phyloP scores from a whole-genome alignment of 1,140 invertebrate species.

The Agrypnia vestita region DNA sequence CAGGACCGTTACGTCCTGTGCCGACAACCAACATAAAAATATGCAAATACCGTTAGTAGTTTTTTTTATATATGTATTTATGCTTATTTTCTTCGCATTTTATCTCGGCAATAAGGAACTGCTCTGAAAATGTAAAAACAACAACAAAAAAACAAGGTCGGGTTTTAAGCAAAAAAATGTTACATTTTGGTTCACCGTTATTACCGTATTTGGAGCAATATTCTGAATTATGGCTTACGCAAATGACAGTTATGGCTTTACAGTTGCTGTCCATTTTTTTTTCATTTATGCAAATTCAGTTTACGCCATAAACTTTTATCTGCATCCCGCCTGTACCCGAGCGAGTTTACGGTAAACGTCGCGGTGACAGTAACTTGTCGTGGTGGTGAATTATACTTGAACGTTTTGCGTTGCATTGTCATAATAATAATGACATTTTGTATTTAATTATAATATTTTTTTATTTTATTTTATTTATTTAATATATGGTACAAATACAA shows the following conservation, averaged over 20 bases:
- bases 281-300: not conserved
- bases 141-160: not conserved
- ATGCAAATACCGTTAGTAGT: slow-evolving; percentile 1
- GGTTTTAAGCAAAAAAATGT: slow-evolving; percentile 7
- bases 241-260: slow-evolving; percentile 16
- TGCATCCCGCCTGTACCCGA: not conserved
- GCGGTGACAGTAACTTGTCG: no score
- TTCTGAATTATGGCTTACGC: slow-evolving; percentile 7
- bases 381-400: no score
- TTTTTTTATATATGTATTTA: no score
- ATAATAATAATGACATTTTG: no score
- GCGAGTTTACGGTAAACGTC: no score
- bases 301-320: not conserved
- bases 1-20: no score
- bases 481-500: no score
- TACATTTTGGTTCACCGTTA: slow-evolving; percentile 20
- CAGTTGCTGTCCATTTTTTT: not conserved
- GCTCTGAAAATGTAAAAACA: not conserved
- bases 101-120: slow-evolving; percentile 20
- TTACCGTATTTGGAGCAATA: slow-evolving; percentile 22
- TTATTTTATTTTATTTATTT: no score
- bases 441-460: no score
- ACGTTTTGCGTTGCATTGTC: no score
- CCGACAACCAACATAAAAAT: not conserved
- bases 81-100: not conserved